phyloP scores from a whole-genome alignment of 2,797 vertebrate genomes.

The Australoheros facetus region DNA sequence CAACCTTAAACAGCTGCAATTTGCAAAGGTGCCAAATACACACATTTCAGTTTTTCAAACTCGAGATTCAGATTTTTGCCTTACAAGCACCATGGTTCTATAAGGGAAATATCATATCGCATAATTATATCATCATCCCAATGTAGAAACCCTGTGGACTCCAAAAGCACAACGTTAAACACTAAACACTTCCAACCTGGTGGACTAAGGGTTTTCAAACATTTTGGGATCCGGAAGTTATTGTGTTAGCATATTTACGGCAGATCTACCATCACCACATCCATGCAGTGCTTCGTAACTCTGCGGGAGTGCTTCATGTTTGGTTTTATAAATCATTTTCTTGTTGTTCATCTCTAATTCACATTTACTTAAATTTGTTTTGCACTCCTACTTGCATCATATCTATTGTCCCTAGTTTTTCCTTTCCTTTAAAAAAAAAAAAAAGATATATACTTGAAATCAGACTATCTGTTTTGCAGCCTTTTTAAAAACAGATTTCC shows the following conservation, averaged over 20 bases:
- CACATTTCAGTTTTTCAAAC: conserved; percentile 58
- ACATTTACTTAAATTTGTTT: background rate
- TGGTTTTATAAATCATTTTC: conserved; percentile 3
- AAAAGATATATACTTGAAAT: conserved; percentile 66
- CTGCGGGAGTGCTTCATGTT: conserved; percentile 20
- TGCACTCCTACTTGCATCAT: background rate
- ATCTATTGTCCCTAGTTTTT: conserved; percentile 18
- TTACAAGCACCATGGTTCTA: conserved; percentile 70
- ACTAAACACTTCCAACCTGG: conserved; percentile 77
- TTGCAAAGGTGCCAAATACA: conserved; percentile 71
- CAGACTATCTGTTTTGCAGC: conserved; percentile 64
- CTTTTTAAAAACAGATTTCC: conserved; percentile 60
- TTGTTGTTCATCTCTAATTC: conserved; percentile 18
- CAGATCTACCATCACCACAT: conserved; percentile 31
- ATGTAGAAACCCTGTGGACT: conserved; percentile 72
- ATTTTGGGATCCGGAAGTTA: conserved; percentile 63
- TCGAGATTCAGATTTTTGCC: conserved; percentile 70
- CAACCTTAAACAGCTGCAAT: conserved; percentile 57
- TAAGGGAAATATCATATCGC: conserved; percentile 64
- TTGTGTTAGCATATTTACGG: conserved; percentile 43
- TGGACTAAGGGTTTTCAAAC: conserved; percentile 73
- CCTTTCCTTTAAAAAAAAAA: conserved; percentile 28
- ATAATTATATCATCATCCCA: conserved; percentile 58
- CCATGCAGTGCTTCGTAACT: conserved; percentile 4
- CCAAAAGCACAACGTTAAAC: conserved; percentile 79